A percentile compares a stretch with the other conserved stretches of the same genome.
Conservation (phyloP, 2,797 vertebrate genomes). For the Oryzias sinensis region DNA sequence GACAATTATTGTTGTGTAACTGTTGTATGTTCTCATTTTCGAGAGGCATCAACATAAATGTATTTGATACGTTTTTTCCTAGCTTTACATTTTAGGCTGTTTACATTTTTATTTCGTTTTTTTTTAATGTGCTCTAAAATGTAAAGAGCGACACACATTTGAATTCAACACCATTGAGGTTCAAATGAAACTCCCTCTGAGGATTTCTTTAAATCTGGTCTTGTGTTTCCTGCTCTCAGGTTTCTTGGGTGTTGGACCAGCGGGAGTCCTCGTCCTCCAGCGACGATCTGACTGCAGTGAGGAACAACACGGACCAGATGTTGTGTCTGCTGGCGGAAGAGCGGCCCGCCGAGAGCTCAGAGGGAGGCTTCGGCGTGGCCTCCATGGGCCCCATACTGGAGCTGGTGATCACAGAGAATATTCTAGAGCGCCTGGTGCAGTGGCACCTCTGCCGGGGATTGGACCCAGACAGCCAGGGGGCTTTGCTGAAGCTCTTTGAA, state of each 20-base stretch:
- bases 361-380: slow-evolving; percentile 18
- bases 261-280: slow-evolving; percentile 75
- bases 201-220: background rate
- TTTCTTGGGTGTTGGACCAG: slow-evolving; percentile 89
- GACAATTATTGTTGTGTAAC: too few relatives aligned
- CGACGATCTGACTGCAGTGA: slow-evolving; percentile 90
- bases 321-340: slow-evolving; percentile 91
- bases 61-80: too few relatives aligned
- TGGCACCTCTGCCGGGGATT: slow-evolving; percentile 88
- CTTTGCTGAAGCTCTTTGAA: slow-evolving; percentile 94
- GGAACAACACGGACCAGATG: slow-evolving; percentile 97
- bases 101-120: too few relatives aligned
- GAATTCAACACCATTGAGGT: background rate
- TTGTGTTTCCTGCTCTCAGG: slow-evolving; percentile 61
- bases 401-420: slow-evolving; percentile 84
- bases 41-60: too few relatives aligned
- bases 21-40: too few relatives aligned
- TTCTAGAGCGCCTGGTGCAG: slow-evolving; percentile 85
- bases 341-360: slow-evolving; percentile 72
- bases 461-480: slow-evolving; percentile 81
- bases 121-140: too few relatives aligned
- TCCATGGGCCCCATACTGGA: slow-evolving; percentile 86
- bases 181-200: background rate
- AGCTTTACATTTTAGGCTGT: too few relatives aligned
- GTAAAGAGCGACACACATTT: background rate